Percentiles rank a stretch among this genome's conserved stretches.
Evolutionary conservation across 2,888 invertebrate genomes (phyloP).

Genomic region (Epiblema foenella): DNA sequence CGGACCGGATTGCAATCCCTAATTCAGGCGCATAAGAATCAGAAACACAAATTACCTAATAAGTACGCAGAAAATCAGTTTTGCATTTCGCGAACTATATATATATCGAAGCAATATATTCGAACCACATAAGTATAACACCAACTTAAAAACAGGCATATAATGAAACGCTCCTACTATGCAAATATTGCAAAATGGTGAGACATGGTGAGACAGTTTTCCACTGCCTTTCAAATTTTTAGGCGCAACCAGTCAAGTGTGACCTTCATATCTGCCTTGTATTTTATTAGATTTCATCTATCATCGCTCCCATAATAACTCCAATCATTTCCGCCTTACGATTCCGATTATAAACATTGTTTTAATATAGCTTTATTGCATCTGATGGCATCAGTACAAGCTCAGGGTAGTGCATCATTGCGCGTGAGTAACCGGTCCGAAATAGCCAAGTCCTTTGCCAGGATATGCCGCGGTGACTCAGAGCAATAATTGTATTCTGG

Average conservation of each 20-base stretch:
- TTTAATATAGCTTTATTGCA: constrained; percentile 23
- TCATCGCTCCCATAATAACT: not conserved
- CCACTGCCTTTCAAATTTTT: not conserved
- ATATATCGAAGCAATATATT: not conserved
- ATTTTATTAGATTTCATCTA: not conserved
- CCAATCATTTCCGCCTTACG: not conserved
- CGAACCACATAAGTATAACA: no score
- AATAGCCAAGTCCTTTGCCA: constrained; percentile 45
- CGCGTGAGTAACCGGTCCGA: constrained; percentile 63
- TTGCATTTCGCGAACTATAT: not conserved
- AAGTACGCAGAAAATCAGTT: not conserved
- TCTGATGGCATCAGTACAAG: constrained; percentile 17
- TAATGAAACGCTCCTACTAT: not conserved
- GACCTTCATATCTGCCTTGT: not conserved
- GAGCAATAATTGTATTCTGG: constrained; percentile 9
- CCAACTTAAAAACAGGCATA: not conserved
- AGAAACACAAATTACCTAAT: not conserved
- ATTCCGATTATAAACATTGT: constrained; percentile 6
- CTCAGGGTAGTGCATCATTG: constrained; percentile 63
- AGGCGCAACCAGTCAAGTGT: not conserved
- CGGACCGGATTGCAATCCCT: no score
- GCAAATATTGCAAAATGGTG: not conserved
- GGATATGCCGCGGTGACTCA: constrained; percentile 43
- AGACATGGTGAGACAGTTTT: not conserved
- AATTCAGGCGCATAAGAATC: no score